A percentile compares a stretch with the other conserved stretches of the same genome.
Evolutionary conservation across 2,888 invertebrate genomes (phyloP).

Genomic region (Eilema sororculum): DNA sequence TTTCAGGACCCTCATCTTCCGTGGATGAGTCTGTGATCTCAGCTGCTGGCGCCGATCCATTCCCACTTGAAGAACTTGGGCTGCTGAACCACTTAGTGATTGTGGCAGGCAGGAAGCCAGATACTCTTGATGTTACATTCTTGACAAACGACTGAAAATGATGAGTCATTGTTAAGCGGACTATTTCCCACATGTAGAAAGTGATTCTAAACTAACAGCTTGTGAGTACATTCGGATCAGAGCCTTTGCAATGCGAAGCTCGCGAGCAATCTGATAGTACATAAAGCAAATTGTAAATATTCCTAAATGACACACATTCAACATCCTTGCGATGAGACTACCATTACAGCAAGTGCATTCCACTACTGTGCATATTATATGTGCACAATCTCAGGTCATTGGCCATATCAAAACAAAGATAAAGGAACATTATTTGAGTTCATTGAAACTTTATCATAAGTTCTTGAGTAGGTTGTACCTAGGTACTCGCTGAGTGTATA

Average conservation of each 20-base stretch:
- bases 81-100: conserved; percentile 86
- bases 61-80: conserved; percentile 66
- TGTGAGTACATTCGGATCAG: neutral
- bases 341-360: too few species aligned
- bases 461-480: too few species aligned
- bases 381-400: too few species aligned
- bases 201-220: neutral
- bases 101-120: conserved; percentile 88
- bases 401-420: too few species aligned
- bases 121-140: conserved; percentile 89
- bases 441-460: too few species aligned
- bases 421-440: too few species aligned
- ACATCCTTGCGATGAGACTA: too few species aligned
- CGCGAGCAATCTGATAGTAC: neutral
- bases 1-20: conserved; percentile 71
- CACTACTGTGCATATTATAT: too few species aligned
- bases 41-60: conserved; percentile 74
- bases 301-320: too few species aligned
- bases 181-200: neutral
- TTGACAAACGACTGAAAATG: conserved; percentile 90
- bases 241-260: neutral
- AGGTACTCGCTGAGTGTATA: too few species aligned
- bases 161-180: neutral
- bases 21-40: conserved; percentile 77
- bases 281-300: neutral